Conservation (phyloP, 2,888 invertebrate species). For the Craniophora ligustri region DNA sequence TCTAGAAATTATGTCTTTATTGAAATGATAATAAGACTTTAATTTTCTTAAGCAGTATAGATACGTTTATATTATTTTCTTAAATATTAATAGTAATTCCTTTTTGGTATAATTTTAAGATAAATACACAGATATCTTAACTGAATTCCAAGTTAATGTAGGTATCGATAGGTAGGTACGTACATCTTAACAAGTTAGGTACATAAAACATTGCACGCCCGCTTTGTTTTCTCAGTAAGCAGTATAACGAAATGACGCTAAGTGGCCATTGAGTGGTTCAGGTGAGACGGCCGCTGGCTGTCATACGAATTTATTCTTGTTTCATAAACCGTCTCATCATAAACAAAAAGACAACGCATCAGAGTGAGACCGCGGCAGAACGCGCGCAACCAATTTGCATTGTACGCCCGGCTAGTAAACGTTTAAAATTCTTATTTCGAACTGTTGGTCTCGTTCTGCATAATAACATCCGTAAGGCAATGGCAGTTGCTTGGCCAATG, state of each 20-base stretch:
- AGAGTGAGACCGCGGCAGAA: constrained; percentile 79
- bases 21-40: no score
- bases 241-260: constrained; percentile 63
- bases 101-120: background rate
- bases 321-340: constrained; percentile 65
- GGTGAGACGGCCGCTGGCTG: constrained; percentile 66
- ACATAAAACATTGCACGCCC: constrained; percentile 54
- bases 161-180: no score
- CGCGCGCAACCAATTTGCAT: constrained; percentile 86
- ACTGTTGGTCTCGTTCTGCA: constrained; percentile 86
- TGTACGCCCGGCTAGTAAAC: constrained; percentile 83
- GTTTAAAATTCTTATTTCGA: constrained; percentile 86
- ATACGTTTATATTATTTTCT: no score
- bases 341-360: constrained; percentile 73
- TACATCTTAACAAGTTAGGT: constrained; percentile 16
- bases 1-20: no score
- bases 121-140: background rate
- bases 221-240: constrained; percentile 65
- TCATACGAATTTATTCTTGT: constrained; percentile 72
- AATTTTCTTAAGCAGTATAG: no score
- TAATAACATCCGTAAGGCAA: constrained; percentile 87
- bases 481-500: constrained; percentile 87
- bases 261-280: constrained; percentile 68
- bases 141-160: background rate
- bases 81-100: background rate